These are phyloP conservation scores for Brachionus manjavacas DNA, from an alignment of 1,140 invertebrate species.

Conservation along the genomic window DNA sequence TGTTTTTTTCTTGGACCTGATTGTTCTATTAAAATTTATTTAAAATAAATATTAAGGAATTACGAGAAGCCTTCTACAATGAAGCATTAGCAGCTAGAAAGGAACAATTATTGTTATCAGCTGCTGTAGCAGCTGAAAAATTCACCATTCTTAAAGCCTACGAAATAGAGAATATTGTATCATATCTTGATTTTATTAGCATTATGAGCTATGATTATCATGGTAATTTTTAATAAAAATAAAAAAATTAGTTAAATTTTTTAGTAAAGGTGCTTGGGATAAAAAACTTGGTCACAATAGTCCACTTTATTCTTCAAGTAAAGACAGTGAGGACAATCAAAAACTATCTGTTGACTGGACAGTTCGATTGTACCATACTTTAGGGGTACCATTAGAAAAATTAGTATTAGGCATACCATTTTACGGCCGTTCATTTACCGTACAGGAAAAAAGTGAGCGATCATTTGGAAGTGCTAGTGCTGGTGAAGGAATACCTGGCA, in stretches of 20 bases:
- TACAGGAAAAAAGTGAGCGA: slow-evolving; percentile 68
- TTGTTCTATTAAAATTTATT: too few species aligned
- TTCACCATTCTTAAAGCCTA: slow-evolving; percentile 61
- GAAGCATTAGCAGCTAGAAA: slow-evolving; percentile 44
- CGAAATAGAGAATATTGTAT: slow-evolving; percentile 68
- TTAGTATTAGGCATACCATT: slow-evolving; percentile 78
- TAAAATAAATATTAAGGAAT: background rate
- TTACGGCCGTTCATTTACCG: slow-evolving; percentile 77
- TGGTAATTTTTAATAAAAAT: background rate
- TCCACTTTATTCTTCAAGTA: slow-evolving; percentile 13
- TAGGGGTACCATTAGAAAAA: slow-evolving; percentile 73
- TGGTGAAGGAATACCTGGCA: slow-evolving; percentile 71
- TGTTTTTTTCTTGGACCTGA: background rate
- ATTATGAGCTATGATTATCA: slow-evolving; percentile 67
- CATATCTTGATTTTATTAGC: slow-evolving; percentile 87
- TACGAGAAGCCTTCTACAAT: slow-evolving; percentile 43
- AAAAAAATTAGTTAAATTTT: background rate
- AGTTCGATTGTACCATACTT: slow-evolving; percentile 64
- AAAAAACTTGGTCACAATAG: slow-evolving; percentile 36
- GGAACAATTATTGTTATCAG: slow-evolving; percentile 45
- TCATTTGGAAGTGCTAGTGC: slow-evolving; percentile 75
- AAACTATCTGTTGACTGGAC: slow-evolving; percentile 48
- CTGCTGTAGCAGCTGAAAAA: slow-evolving; percentile 46
- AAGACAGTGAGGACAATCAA: slow-evolving; percentile 13
- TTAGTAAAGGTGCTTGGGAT: slow-evolving; percentile 27